Percentiles rank a stretch among this genome's conserved stretches.
Conservation (phyloP, 1,140 invertebrate genomes). For the Macrobrachium rosenbergii region DNA sequence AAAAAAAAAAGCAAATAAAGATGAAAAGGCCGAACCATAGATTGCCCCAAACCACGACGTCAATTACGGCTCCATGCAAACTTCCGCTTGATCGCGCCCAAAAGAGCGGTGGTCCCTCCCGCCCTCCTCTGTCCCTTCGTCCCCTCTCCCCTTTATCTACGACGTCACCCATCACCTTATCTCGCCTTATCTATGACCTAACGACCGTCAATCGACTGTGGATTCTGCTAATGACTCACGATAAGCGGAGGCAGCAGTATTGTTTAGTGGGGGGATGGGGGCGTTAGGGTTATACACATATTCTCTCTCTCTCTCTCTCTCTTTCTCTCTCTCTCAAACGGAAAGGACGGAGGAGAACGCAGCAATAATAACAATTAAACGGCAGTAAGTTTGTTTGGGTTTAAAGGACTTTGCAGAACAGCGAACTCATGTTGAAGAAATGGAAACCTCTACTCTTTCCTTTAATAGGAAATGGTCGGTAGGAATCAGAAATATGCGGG, state of each 20-base stretch:
- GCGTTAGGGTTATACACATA: background rate
- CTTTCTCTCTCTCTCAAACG: too few relatives aligned
- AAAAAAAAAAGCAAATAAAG: too few relatives aligned
- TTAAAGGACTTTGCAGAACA: background rate
- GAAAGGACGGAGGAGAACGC: background rate
- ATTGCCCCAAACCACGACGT: conserved; percentile 5
- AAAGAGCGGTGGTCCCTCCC: background rate
- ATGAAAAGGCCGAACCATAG: background rate
- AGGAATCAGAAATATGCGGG: too few relatives aligned
- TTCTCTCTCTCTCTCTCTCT: too few relatives aligned
- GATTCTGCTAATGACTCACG: conserved; percentile 56
- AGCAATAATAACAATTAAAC: too few relatives aligned
- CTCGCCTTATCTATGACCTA: conserved; percentile 49
- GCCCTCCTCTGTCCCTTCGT: background rate
- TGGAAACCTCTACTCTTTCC: too few relatives aligned
- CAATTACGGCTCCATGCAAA: conserved; percentile 13
- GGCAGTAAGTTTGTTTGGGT: too few relatives aligned
- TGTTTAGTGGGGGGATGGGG: conserved; percentile 12
- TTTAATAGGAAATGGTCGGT: too few relatives aligned
- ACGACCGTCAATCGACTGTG: conserved; percentile 59
- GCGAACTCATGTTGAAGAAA: background rate
- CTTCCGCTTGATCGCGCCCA: background rate
- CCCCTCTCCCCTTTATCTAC: background rate
- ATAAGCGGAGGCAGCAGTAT: conserved; percentile 24
- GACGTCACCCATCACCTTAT: conserved; percentile 5